A percentile compares a stretch with the other conserved stretches of the same genome.
Conservation (phyloP, 2,113 vertebrate species). For the Phycodurus eques region DNA sequence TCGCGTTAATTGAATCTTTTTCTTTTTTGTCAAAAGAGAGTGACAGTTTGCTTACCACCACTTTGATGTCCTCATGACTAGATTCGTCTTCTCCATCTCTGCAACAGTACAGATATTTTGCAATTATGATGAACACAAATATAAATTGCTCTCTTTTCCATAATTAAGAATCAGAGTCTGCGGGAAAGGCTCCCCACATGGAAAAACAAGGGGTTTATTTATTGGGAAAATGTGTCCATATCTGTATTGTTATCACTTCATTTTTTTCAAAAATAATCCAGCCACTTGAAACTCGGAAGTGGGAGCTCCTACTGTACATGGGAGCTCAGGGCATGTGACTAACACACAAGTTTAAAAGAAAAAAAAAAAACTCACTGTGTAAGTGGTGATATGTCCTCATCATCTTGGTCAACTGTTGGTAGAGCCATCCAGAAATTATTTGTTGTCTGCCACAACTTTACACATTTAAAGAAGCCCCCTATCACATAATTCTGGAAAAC, state of each 20-base stretch:
- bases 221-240: neutral
- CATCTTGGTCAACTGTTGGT: slow-evolving; percentile 29
- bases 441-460: slow-evolving; percentile 24
- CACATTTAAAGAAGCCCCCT: slow-evolving; percentile 64
- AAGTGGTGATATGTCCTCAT: slow-evolving; percentile 33
- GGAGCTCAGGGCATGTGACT: neutral
- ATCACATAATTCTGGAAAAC: slow-evolving; percentile 51
- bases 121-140: neutral
- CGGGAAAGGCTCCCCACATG: neutral
- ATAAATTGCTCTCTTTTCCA: neutral
- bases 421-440: neutral
- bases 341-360: neutral
- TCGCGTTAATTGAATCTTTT: neutral
- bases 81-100: slow-evolving; percentile 32
- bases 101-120: neutral
- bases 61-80: slow-evolving; percentile 53
- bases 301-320: neutral
- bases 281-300: neutral
- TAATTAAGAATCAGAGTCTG: neutral
- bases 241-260: neutral
- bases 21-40: neutral
- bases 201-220: neutral
- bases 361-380: slow-evolving; percentile 54
- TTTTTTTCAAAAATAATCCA: neutral
- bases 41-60: slow-evolving; percentile 61